Percentiles rank a stretch among this genome's conserved stretches.
Evolutionary conservation across 2,113 vertebrate species (phyloP).

Genomic region (Hippolais icterina): DNA sequence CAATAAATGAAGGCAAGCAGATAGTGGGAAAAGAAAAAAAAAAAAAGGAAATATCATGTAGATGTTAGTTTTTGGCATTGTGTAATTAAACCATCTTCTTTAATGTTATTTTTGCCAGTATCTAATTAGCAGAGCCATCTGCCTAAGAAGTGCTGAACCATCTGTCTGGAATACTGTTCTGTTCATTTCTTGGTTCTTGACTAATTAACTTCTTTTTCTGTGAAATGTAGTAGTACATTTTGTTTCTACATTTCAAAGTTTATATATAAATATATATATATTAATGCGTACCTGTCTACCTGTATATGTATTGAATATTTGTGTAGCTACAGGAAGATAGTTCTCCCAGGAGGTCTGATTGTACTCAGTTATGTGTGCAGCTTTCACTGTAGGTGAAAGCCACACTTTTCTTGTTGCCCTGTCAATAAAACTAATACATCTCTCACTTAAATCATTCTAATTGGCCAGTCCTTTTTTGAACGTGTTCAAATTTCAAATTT

Average conservation of each 20-base stretch:
- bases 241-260: slow-evolving; percentile 34
- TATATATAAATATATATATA: neutral
- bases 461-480: neutral
- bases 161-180: slow-evolving; percentile 73
- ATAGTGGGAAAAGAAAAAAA: slow-evolving; percentile 8
- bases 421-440: neutral
- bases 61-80: slow-evolving; percentile 66
- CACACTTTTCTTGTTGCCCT: neutral
- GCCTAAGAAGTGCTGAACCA: slow-evolving; percentile 69
- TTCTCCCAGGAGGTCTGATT: neutral
- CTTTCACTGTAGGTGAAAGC: neutral
- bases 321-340: neutral
- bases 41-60: slow-evolving; percentile 47
- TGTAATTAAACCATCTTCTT: slow-evolving; percentile 76
- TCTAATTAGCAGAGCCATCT: slow-evolving; percentile 82
- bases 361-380: neutral
- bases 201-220: slow-evolving; percentile 66
- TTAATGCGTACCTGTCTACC: neutral
- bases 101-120: slow-evolving; percentile 72
- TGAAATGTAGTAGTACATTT: slow-evolving; percentile 33
- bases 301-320: neutral
- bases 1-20: slow-evolving; percentile 59
- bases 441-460: neutral
- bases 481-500: neutral
- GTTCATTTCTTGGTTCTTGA: slow-evolving; percentile 62